phyloP scores from a whole-genome alignment of 2,888 invertebrate species.

The Latrodectus hesperus region DNA sequence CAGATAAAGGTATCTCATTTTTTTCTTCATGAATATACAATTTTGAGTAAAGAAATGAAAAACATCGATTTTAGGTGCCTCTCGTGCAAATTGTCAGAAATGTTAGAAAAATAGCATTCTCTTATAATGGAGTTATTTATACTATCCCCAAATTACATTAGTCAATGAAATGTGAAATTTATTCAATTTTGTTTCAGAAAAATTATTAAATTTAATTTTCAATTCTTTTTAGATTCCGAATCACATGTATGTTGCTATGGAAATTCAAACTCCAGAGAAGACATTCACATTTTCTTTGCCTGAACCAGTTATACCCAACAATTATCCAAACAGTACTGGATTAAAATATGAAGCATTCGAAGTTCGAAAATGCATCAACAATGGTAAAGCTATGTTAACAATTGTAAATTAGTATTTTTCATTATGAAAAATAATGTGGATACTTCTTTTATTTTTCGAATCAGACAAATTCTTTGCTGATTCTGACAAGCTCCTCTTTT shows the following conservation, averaged over 20 bases:
- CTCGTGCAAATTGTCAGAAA: background rate
- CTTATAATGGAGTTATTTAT: background rate
- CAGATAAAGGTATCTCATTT: slow-evolving; percentile 78
- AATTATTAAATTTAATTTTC: background rate
- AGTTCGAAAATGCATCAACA: slow-evolving; percentile 82
- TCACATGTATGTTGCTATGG: slow-evolving; percentile 50
- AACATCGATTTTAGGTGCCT: background rate
- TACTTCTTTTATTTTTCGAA: too few relatives aligned
- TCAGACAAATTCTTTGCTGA: too few relatives aligned
- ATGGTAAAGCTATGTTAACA: slow-evolving; percentile 76
- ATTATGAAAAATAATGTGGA: too few relatives aligned
- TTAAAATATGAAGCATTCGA: slow-evolving; percentile 86
- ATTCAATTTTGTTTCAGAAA: background rate
- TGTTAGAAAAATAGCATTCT: background rate
- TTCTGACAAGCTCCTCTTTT: too few relatives aligned
- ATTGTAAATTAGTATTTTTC: too few relatives aligned
- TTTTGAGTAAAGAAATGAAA: background rate
- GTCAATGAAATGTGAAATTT: background rate
- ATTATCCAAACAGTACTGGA: slow-evolving; percentile 84
- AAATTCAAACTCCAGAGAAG: slow-evolving; percentile 31
- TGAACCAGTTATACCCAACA: slow-evolving; percentile 78
- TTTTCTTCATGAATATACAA: too few relatives aligned
- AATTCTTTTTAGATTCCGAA: slow-evolving; percentile 26
- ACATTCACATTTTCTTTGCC: slow-evolving; percentile 80
- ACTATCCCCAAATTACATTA: background rate